Percentiles rank a stretch among this genome's conserved stretches.
phyloP scores from a whole-genome alignment of 2,113 vertebrate genomes.

The Stictonetta naevosa region DNA sequence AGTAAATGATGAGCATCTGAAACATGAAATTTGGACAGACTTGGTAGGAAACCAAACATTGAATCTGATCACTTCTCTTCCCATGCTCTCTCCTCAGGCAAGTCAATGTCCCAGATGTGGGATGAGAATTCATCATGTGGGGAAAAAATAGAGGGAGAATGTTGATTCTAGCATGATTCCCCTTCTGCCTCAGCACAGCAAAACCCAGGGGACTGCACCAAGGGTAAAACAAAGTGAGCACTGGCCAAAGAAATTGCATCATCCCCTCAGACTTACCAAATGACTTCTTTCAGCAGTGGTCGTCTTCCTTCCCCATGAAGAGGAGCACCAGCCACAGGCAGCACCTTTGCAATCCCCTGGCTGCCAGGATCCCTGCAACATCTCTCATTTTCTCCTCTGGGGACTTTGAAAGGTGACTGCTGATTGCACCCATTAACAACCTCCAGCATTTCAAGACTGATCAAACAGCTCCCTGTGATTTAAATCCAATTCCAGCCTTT shows the following conservation, averaged over 20 bases:
- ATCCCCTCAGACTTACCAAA: not conserved
- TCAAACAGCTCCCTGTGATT: not conserved
- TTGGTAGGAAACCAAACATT: not conserved
- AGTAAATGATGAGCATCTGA: not conserved
- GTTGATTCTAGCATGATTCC: not conserved
- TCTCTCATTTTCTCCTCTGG: not conserved
- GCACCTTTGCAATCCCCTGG: not conserved
- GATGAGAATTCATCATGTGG: not conserved
- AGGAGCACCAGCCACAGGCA: not conserved
- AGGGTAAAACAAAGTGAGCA: not conserved
- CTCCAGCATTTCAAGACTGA: not conserved
- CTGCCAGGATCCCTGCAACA: not conserved
- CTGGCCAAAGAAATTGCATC: not conserved
- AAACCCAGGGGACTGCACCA: not conserved
- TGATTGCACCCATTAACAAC: not conserved
- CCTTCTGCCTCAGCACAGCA: not conserved
- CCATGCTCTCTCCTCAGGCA: not conserved
- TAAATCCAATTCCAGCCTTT: not conserved
- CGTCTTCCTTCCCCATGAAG: not conserved
- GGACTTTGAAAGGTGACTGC: not conserved
- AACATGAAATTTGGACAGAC: not conserved
- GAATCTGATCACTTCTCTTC: not conserved
- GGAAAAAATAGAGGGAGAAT: not conserved
- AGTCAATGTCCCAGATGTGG: not conserved
- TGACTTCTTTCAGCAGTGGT: not conserved